These are phyloP conservation scores for Sitobion miscanthi DNA, from an alignment of 1,140 invertebrate genomes.

Conservation along the genomic window DNA sequence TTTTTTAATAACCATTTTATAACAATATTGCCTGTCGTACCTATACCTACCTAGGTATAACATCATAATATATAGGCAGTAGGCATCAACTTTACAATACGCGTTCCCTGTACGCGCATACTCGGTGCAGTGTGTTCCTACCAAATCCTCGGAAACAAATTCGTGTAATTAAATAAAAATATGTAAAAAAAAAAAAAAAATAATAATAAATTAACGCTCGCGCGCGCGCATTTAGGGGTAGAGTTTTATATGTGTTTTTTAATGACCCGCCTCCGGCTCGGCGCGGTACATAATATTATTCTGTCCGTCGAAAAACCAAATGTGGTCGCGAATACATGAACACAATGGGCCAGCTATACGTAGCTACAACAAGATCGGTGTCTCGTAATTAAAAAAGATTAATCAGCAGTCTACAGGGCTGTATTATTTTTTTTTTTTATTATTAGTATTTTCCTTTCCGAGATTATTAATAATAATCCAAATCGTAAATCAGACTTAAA, in stretches of 20 bases:
- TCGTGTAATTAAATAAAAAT: constrained; percentile 51
- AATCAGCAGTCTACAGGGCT: constrained; percentile 46
- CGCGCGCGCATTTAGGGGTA: neutral
- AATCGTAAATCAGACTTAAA: constrained; percentile 57
- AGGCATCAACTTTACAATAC: neutral
- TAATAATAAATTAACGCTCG: neutral
- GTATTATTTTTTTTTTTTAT: neutral
- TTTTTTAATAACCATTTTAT: neutral
- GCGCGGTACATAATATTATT: constrained; percentile 10
- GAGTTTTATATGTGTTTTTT: constrained; percentile 35
- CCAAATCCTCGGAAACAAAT: constrained; percentile 40
- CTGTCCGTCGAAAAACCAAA: constrained; percentile 30
- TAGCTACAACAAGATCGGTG: constrained; percentile 41
- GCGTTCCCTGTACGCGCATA: neutral
- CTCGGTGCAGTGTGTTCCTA: too few relatives aligned
- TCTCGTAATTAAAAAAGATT: constrained; percentile 56
- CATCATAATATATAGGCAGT: too few relatives aligned
- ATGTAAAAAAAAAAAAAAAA: constrained; percentile 28
- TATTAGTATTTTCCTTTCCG: constrained; percentile 28
- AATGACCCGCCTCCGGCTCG: constrained; percentile 49
- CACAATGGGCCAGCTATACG: neutral
- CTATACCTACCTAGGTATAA: neutral
- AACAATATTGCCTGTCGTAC: neutral
- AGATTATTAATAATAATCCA: constrained; percentile 56
- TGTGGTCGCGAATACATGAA: constrained; percentile 45